phyloP scores from a whole-genome alignment of 2,888 invertebrate genomes.

The Nomada flava region DNA sequence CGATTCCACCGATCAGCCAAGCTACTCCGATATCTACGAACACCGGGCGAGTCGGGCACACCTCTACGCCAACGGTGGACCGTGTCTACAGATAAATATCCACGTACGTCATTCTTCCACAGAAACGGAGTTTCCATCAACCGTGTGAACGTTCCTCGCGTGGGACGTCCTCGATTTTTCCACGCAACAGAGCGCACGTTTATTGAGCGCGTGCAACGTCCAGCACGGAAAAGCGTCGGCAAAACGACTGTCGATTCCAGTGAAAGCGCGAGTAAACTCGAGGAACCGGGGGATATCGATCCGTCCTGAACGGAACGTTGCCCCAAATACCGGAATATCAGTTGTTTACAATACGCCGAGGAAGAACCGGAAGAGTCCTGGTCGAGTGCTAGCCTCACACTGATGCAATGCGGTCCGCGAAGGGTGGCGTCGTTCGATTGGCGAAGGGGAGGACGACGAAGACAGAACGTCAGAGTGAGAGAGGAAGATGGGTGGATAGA shows the following conservation, averaged over 20 bases:
- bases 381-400: slow-evolving; percentile 73
- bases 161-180: too few species aligned
- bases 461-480: slow-evolving; percentile 16
- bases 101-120: too few species aligned
- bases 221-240: slow-evolving; percentile 32
- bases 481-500: not conserved
- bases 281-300: slow-evolving; percentile 58
- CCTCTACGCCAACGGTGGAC: too few species aligned
- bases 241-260: slow-evolving; percentile 43
- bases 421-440: slow-evolving; percentile 72
- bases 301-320: slow-evolving; percentile 38
- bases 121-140: not conserved
- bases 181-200: not conserved
- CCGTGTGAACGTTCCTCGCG: not conserved
- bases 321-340: slow-evolving; percentile 42
- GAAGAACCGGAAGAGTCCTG: slow-evolving; percentile 69
- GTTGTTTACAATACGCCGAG: slow-evolving; percentile 63
- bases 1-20: not conserved
- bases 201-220: slow-evolving; percentile 24
- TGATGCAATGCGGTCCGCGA: slow-evolving; percentile 75
- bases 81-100: too few species aligned
- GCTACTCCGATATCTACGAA: not conserved
- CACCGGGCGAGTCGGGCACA: too few species aligned
- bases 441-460: slow-evolving; percentile 59
- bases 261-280: slow-evolving; percentile 13